Base-by-base conservation (phyloP, 2,797 vertebrate species). In the Alauda arvensis region DNA sequence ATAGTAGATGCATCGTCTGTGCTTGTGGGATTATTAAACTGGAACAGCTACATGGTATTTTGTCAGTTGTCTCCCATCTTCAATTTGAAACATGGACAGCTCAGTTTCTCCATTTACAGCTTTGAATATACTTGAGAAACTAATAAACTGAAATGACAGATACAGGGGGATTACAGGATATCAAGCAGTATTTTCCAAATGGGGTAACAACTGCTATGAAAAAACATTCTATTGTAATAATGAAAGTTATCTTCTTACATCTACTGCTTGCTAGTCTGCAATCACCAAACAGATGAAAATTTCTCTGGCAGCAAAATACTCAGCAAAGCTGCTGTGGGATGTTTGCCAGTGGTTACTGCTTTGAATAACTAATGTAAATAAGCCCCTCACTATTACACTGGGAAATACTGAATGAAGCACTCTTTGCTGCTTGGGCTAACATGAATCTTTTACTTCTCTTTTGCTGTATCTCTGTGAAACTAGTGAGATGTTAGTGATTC, bases 71-170 rank as follows among this genome's bases (percentile, higher is more conserved):
- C 76, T 91, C 87, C 77, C 57, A 77, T 92, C 84, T 95, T 91
- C 89, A 89, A 63, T 93, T 52, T 81, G 89, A 93, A 95, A 83
- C 39, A 59, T 0, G 0, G 79, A 88, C 85, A 93, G 65, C 34
- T 63, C 83, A 46, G 78, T 63, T 87, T 94, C 88, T 92, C 84
- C 66, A 60, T 79, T 94, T 93, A 59, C 48, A 89, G 93, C 84
- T 55, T 92, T 93, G 89, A 93, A 91, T 92, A 75, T 71, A 92
- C 88, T 91, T 43, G 23, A 87, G 63, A 92, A 96, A 68, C 90
- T 90, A 95, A 94, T 92, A 94, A 96, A 94, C 56, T 78, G 52
- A 93, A 94, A 91, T 93, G 60, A 92, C 84, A 95, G 90, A 79
- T 94, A 77, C 57, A 83, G 63, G 91, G 69, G 66, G 89, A 94